Evolutionary conservation across 2,888 invertebrate species (phyloP).

Genomic region (Spialia ferax): DNA sequence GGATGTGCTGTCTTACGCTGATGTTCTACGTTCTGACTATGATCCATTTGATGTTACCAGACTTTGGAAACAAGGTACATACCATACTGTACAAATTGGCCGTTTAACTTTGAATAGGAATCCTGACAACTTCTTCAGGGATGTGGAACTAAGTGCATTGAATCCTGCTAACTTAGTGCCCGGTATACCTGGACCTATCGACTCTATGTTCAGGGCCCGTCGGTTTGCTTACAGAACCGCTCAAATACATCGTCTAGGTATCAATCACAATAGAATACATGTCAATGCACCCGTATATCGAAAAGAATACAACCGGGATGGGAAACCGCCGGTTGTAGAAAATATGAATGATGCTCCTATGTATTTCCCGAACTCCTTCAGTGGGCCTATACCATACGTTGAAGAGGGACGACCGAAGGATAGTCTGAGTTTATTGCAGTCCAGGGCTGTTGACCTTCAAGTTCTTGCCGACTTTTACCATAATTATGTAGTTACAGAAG

Average conservation of each 20-base stretch:
- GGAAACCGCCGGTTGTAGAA: constrained; percentile 89
- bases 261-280: constrained; percentile 63
- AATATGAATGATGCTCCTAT: constrained; percentile 96
- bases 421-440: constrained; percentile 53
- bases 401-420: constrained; percentile 63
- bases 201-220: constrained; percentile 61
- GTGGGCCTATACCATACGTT: constrained; percentile 91
- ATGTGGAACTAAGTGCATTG: constrained; percentile 61
- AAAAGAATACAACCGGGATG: constrained; percentile 64
- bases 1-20: constrained; percentile 60
- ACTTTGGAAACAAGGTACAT: constrained; percentile 70
- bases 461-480: constrained; percentile 92
- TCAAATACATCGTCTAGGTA: constrained; percentile 66
- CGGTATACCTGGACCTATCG: constrained; percentile 69
- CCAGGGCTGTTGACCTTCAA: constrained; percentile 59
- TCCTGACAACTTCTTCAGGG: constrained; percentile 63
- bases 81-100: constrained; percentile 61
- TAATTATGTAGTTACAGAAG: constrained; percentile 56
- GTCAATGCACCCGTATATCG: constrained; percentile 64
- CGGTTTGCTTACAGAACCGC: constrained; percentile 62
- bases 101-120: constrained; percentile 60
- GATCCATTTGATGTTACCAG: constrained; percentile 70
- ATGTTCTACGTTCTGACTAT: constrained; percentile 59
- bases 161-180: constrained; percentile 70
- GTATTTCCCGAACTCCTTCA: constrained; percentile 97